Evolutionary conservation across 2,888 invertebrate species (phyloP).

Genomic region (Drosophila pegasa): DNA sequence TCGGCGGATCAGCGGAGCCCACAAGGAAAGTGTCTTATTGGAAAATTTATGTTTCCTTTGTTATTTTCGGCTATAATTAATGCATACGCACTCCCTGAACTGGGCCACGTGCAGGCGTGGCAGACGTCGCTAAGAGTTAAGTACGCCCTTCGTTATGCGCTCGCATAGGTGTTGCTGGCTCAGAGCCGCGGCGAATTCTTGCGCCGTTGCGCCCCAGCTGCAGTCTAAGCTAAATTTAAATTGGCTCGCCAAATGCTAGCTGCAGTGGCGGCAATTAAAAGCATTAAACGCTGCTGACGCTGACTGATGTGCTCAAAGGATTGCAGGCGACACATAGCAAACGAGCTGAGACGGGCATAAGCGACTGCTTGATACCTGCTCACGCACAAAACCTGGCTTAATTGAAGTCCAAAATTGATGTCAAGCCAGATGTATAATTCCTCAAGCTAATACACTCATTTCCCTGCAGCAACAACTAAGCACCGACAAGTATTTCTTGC

Average conservation of each 20-base stretch:
- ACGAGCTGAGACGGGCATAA: not conserved
- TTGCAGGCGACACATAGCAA: conserved; percentile 48
- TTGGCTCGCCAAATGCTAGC: conserved; percentile 18
- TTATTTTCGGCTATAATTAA: conserved; percentile 55
- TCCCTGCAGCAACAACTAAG: not conserved
- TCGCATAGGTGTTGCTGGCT: not conserved
- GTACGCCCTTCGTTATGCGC: conserved; percentile 19
- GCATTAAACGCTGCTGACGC: conserved; percentile 56
- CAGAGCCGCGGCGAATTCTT: not conserved
- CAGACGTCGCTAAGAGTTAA: conserved; percentile 7
- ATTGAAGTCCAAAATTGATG: no score
- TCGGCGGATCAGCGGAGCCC: conserved; percentile 5
- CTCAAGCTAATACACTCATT: not conserved
- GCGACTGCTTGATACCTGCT: not conserved
- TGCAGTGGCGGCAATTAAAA: conserved; percentile 67
- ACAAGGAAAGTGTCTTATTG: conserved; percentile 70
- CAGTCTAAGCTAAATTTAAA: conserved; percentile 52
- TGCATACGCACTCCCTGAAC: conserved; percentile 31
- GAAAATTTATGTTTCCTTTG: conserved; percentile 78
- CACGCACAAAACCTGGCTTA: not conserved
- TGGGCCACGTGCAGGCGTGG: conserved; percentile 23
- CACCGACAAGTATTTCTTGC: conserved; percentile 24
- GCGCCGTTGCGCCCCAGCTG: not conserved
- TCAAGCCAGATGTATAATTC: not conserved
- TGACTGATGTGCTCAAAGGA: conserved; percentile 62